Percentiles rank a stretch among this genome's conserved stretches.
Evolutionary conservation across 2,113 vertebrate genomes (phyloP).

Genomic region (Sterna hirundo): DNA sequence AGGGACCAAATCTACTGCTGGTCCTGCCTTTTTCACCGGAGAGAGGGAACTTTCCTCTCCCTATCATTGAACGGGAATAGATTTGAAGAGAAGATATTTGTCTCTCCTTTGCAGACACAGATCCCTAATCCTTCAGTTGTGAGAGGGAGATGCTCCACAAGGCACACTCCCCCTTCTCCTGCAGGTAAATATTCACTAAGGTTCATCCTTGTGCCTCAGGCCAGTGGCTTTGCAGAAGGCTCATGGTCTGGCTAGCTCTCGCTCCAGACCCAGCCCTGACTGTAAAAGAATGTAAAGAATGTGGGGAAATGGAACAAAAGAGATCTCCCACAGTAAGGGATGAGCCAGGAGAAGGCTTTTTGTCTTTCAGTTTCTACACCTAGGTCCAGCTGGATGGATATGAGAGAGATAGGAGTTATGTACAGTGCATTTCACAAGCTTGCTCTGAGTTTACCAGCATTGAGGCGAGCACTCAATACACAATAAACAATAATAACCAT

Average conservation of each 20-base stretch:
- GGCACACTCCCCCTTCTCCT: neutral
- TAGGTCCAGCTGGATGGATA: neutral
- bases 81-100: neutral
- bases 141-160: neutral
- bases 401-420: neutral
- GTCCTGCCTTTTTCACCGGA: neutral
- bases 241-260: neutral
- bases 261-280: neutral
- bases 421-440: neutral
- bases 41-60: neutral
- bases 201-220: neutral
- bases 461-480: neutral
- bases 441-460: neutral
- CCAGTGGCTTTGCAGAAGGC: neutral
- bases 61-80: neutral
- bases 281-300: neutral
- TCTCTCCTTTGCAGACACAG: neutral
- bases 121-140: neutral
- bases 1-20: neutral
- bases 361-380: neutral
- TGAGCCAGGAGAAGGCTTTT: neutral
- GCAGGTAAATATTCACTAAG: neutral
- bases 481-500: neutral
- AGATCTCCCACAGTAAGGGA: neutral
- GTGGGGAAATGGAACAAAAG: neutral